A percentile compares a stretch with the other conserved stretches of the same genome.
Conservation (phyloP, 37 sponge, comb jelly and placozoan genomes). For the Lycopodina hypogea region DNA sequence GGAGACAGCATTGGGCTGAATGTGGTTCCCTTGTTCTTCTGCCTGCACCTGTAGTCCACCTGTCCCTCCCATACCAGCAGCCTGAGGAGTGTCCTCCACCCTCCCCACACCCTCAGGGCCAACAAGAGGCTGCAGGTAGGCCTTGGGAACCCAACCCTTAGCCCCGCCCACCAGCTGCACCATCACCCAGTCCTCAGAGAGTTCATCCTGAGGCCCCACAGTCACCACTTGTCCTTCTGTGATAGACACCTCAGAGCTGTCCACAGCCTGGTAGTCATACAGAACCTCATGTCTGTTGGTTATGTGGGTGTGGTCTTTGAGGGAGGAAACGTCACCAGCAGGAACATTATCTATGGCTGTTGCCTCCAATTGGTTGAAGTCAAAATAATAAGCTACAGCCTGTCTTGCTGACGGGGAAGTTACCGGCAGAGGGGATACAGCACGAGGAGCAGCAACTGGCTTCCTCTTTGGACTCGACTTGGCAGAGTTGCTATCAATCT, state of each 20-base stretch:
- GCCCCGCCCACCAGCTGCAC: slow-evolving; percentile 4
- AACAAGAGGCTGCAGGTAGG: slow-evolving; percentile 55
- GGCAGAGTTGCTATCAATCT: too few relatives aligned
- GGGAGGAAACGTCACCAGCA: not conserved
- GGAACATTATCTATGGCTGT: not conserved
- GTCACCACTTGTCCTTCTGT: slow-evolving; percentile 70
- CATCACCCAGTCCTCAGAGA: slow-evolving; percentile 46
- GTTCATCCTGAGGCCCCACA: not conserved
- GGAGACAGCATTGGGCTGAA: not conserved
- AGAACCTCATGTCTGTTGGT: slow-evolving; percentile 29
- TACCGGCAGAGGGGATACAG: too few relatives aligned
- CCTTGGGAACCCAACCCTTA: slow-evolving; percentile 50
- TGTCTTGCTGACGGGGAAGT: not conserved
- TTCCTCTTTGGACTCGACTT: too few relatives aligned
- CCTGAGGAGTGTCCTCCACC: too few relatives aligned
- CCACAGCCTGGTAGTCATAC: slow-evolving; percentile 62
- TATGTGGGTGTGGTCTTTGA: not conserved
- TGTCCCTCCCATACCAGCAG: too few relatives aligned
- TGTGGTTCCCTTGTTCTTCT: not conserved
- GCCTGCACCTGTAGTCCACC: too few relatives aligned
- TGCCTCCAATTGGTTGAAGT: too few relatives aligned
- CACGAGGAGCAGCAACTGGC: too few relatives aligned
- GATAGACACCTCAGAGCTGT: slow-evolving; percentile 61
- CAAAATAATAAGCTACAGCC: not conserved
- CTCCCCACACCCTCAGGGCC: too few relatives aligned